Evolutionary conservation across 2,797 vertebrate genomes (phyloP).

Genomic region (Parauchenoglanis ngamensis): DNA sequence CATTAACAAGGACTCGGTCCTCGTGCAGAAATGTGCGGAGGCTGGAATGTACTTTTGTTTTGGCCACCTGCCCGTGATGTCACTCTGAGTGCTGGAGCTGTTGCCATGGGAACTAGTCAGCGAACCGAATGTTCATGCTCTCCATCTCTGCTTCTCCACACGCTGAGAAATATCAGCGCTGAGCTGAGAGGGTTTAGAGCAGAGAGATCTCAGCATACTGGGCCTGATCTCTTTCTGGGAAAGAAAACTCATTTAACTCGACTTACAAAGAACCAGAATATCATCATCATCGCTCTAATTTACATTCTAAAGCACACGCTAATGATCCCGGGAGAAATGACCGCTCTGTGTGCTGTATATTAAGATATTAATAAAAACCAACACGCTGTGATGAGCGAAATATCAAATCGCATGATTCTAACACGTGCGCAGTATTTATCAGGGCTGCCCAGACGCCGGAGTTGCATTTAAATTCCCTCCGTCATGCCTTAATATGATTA

Average conservation of each 20-base stretch:
- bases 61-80: constrained; percentile 57
- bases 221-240: neutral
- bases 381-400: no score
- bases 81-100: constrained; percentile 60
- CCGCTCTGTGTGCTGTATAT: neutral
- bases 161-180: neutral
- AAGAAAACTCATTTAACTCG: neutral
- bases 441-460: no score
- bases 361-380: neutral
- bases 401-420: no score
- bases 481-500: no score
- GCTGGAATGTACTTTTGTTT: constrained; percentile 57
- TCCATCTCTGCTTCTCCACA: constrained; percentile 17
- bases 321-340: neutral
- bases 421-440: no score
- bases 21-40: constrained; percentile 42
- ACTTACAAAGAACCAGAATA: neutral
- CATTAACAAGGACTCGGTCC: constrained; percentile 6
- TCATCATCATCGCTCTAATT: neutral
- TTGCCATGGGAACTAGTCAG: constrained; percentile 75
- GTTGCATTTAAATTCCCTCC: no score
- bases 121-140: constrained; percentile 42
- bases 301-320: neutral
- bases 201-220: neutral
- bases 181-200: neutral